Percentiles rank a stretch among this genome's conserved stretches.
phyloP scores from a whole-genome alignment of 2,113 vertebrate species.

The Megaceryle torquata region DNA sequence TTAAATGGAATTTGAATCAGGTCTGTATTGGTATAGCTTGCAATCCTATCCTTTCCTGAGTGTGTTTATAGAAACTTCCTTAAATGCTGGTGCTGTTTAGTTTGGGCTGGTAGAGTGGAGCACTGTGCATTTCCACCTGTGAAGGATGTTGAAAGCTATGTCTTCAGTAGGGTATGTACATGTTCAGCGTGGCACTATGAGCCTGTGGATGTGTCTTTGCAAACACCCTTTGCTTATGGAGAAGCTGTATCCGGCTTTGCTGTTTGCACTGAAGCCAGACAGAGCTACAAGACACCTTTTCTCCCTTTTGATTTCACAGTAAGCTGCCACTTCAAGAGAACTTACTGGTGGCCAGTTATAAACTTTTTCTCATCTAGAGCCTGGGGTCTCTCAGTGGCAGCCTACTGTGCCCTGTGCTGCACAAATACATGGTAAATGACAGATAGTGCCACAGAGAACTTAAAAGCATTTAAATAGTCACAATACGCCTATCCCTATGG shows the following conservation, averaged over 20 bases:
- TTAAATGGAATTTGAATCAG: not conserved
- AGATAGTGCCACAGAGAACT: not conserved
- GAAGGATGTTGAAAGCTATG: not conserved
- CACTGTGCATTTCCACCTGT: not conserved
- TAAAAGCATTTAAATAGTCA: not conserved
- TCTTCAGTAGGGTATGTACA: rapidly evolving
- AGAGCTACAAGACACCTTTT: not conserved
- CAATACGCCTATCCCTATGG: not conserved
- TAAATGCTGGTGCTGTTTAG: not conserved
- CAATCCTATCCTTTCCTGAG: not conserved
- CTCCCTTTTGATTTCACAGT: not conserved
- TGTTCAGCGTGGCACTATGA: not conserved
- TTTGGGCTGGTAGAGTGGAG: not conserved
- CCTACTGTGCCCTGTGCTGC: not conserved
- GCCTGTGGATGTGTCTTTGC: not conserved
- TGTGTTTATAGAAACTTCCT: not conserved
- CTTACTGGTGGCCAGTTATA: not conserved
- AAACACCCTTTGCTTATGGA: not conserved
- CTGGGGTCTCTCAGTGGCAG: not conserved
- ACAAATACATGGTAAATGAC: not conserved
- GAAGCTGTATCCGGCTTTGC: not conserved
- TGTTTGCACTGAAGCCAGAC: not conserved
- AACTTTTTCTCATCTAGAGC: not conserved
- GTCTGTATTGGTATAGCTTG: not conserved
- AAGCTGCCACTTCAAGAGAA: not conserved